A percentile compares a stretch with the other conserved stretches of the same genome.
These are phyloP conservation scores for Varanus komodoensis DNA, from an alignment of 2,113 vertebrate species.

Conservation along the genomic window DNA sequence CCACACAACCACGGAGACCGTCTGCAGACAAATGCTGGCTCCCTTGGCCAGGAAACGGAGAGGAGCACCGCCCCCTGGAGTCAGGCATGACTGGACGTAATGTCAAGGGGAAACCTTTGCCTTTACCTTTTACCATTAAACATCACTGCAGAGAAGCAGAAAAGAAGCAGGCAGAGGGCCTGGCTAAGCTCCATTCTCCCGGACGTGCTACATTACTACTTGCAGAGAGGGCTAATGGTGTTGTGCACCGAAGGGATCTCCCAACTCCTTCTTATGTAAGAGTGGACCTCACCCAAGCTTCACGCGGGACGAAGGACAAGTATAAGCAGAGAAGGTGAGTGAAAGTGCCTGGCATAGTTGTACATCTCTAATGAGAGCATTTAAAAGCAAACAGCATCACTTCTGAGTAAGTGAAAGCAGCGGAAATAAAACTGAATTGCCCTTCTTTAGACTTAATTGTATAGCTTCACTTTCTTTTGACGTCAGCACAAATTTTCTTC, in stretches of 20 bases:
- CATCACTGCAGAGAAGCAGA: not conserved
- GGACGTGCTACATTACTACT: not conserved
- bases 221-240: not conserved
- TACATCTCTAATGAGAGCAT: slow-evolving; percentile 14
- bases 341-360: not conserved
- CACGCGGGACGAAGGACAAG: not conserved
- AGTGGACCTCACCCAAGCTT: not conserved
- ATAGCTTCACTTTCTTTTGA: slow-evolving; percentile 65
- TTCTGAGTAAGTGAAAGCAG: slow-evolving; percentile 62
- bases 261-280: not conserved
- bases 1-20: no score
- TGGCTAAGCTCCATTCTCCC: not conserved
- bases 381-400: slow-evolving; percentile 46
- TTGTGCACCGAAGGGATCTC: not conserved
- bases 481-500: slow-evolving; percentile 76
- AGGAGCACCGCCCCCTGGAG: no score
- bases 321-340: not conserved
- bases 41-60: no score
- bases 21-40: no score
- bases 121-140: no score
- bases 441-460: slow-evolving; percentile 61
- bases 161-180: not conserved
- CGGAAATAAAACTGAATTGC: slow-evolving; percentile 68
- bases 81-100: no score
- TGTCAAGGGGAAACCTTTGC: no score